A percentile compares a stretch with the other conserved stretches of the same genome.
Conservation (phyloP, 2,888 invertebrate genomes). For the Toxonevra muliebris region DNA sequence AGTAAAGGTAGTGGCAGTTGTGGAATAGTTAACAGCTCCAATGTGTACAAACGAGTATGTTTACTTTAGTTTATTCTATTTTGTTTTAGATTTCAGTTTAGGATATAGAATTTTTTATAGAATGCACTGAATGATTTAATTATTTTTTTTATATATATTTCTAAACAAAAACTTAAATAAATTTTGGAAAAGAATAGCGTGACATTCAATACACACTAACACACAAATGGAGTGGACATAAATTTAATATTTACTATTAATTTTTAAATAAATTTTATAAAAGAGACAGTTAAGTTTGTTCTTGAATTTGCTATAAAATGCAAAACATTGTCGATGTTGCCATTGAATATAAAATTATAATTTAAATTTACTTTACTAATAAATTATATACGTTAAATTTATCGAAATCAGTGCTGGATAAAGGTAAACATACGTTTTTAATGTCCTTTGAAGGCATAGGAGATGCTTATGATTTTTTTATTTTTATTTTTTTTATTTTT, state of each 20-base stretch:
- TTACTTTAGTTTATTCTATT: constrained; percentile 1
- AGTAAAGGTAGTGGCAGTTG: too few species aligned
- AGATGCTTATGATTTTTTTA: too few species aligned
- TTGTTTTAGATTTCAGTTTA: neutral
- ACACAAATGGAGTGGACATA: constrained; percentile 41
- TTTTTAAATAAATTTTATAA: too few species aligned
- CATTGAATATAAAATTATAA: constrained; percentile 36
- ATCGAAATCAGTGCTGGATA: constrained; percentile 9
- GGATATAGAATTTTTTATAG: too few species aligned
- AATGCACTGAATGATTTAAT: too few species aligned
- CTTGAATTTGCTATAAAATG: neutral
- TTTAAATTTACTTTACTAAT: too few species aligned
- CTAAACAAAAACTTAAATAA: too few species aligned
- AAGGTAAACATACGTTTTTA: constrained; percentile 16
- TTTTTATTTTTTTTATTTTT: too few species aligned
- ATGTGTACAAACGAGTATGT: neutral
- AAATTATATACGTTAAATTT: constrained; percentile 5
- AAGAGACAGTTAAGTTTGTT: too few species aligned
- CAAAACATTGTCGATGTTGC: constrained; percentile 36
- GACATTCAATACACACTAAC: neutral
- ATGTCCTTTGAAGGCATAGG: neutral
- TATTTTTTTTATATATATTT: too few species aligned
- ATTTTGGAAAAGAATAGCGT: too few species aligned
- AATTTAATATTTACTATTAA: constrained; percentile 16
- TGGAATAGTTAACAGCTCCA: neutral